Evolutionary conservation across 2,113 vertebrate genomes (phyloP).

Genomic region (Xyrauchen texanus): DNA sequence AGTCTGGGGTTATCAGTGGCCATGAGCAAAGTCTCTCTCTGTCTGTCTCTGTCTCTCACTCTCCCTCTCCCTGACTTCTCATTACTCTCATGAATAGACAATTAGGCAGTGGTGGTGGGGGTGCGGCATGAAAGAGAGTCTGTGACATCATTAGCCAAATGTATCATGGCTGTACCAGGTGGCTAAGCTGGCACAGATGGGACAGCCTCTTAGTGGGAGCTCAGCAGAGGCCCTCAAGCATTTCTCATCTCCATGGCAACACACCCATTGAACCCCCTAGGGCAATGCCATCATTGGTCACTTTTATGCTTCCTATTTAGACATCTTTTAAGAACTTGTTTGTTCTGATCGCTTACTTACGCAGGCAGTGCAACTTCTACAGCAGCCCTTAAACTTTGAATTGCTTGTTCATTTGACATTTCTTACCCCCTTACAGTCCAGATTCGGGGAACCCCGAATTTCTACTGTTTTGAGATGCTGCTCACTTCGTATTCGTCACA

Average conservation of each 20-base stretch:
- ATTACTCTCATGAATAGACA: conserved; percentile 82
- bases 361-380: background rate
- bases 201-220: conserved; percentile 65
- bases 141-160: conserved; percentile 79
- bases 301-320: conserved; percentile 21
- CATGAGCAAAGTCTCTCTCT: conserved; percentile 74
- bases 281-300: background rate
- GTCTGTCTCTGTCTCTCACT: conserved; percentile 59
- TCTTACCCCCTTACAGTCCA: background rate
- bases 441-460: background rate
- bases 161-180: conserved; percentile 69
- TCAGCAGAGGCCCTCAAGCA: conserved; percentile 53
- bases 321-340: background rate
- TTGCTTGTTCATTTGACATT: background rate
- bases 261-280: conserved; percentile 46
- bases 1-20: conserved; percentile 81
- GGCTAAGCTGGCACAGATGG: conserved; percentile 69
- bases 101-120: conserved; percentile 73
- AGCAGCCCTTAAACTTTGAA: too few species aligned
- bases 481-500: conserved; percentile 15
- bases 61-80: conserved; percentile 61
- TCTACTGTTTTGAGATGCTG: too few species aligned
- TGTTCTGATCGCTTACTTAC: background rate
- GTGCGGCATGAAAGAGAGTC: conserved; percentile 76
- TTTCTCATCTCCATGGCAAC: conserved; percentile 50